Evolutionary conservation across 2,888 invertebrate species (phyloP).

Genomic region (Chaetogeoica ovagalla): DNA sequence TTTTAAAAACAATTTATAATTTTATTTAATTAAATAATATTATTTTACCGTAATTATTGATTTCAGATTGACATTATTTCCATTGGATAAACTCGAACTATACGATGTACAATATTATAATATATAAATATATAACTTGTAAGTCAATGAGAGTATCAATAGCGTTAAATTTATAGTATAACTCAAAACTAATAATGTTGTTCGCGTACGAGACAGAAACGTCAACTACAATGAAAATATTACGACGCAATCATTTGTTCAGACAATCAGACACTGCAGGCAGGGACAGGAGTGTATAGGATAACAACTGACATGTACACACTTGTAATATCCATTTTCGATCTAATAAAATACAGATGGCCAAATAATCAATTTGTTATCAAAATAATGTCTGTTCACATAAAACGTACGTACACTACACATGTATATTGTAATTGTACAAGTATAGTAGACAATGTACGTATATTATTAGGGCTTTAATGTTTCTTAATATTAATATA

Average conservation of each 20-base stretch:
- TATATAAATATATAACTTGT: not conserved
- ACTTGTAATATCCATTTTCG: constrained; percentile 25
- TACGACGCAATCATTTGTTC: constrained; percentile 6
- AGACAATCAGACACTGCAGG: constrained; percentile 7
- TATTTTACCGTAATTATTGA: too few relatives aligned
- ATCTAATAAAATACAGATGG: constrained; percentile 50
- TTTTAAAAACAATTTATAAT: too few relatives aligned
- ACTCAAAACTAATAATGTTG: constrained; percentile 15
- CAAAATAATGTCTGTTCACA: constrained; percentile 14
- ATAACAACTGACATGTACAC: constrained; percentile 45
- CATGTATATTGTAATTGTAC: not conserved
- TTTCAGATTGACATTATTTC: not conserved
- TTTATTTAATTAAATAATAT: too few relatives aligned
- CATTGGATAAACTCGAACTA: not conserved
- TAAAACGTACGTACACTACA: not conserved
- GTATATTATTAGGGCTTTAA: not conserved
- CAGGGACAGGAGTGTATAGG: constrained; percentile 19
- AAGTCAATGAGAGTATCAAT: not conserved
- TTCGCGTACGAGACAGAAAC: constrained; percentile 23
- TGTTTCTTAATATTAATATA: not conserved
- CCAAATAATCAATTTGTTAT: constrained; percentile 1
- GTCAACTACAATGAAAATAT: constrained; percentile 42
- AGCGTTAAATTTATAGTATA: constrained; percentile 9
- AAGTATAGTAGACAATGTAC: not conserved
- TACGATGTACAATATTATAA: not conserved